phyloP scores from a whole-genome alignment of 2,113 vertebrate species.

The Arvicanthis niloticus region DNA sequence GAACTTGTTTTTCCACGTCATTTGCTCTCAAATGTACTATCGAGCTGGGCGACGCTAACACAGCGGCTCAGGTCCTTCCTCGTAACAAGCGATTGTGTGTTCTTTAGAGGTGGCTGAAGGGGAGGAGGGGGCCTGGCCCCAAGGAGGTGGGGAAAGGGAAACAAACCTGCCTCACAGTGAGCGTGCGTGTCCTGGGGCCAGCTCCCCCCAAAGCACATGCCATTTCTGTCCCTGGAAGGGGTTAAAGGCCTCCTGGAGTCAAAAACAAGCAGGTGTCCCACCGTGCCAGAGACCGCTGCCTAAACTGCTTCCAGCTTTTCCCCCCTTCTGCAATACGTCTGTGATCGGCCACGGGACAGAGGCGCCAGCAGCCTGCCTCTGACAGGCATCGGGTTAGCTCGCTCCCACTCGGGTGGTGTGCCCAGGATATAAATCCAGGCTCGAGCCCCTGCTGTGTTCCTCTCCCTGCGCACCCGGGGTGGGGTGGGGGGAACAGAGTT shows the following conservation, averaged over 20 bases:
- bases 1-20: slow-evolving; percentile 84
- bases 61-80: slow-evolving; percentile 72
- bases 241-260: slow-evolving; percentile 94
- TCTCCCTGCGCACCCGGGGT: slow-evolving; percentile 85
- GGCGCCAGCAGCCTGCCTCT: slow-evolving; percentile 88
- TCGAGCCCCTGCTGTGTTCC: slow-evolving; percentile 82
- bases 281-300: slow-evolving; percentile 92
- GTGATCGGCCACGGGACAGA: slow-evolving; percentile 91
- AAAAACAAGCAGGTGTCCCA: slow-evolving; percentile 95
- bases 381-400: slow-evolving; percentile 89
- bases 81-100: slow-evolving; percentile 79
- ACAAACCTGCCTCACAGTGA: slow-evolving; percentile 69
- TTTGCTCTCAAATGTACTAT: slow-evolving; percentile 80
- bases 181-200: slow-evolving; percentile 82
- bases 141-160: slow-evolving; percentile 67
- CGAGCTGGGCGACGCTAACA: slow-evolving; percentile 62
- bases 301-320: slow-evolving; percentile 92
- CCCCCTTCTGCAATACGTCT: slow-evolving; percentile 89
- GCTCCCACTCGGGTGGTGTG: slow-evolving; percentile 88
- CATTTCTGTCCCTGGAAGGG: slow-evolving; percentile 91
- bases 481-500: slow-evolving; percentile 65
- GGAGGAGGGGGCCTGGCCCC: slow-evolving; percentile 71
- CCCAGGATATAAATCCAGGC: slow-evolving; percentile 90
- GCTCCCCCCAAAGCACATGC: slow-evolving; percentile 85
- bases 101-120: slow-evolving; percentile 75